Conservation (phyloP, 1,140 invertebrate species). For the Drosophila albomicans region DNA sequence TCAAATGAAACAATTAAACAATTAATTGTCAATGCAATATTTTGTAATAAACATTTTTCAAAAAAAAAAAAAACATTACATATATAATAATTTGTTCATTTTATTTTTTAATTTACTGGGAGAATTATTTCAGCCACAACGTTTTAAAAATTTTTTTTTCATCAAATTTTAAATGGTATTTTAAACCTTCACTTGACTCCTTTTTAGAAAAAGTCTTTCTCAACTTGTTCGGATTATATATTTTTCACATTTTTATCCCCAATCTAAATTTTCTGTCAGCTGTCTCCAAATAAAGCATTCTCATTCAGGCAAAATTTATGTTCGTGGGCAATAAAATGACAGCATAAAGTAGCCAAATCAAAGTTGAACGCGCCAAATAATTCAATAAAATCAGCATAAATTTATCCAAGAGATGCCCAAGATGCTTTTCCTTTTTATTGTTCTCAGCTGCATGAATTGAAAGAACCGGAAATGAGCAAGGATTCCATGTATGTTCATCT, state of each 20-base stretch:
- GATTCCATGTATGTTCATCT: background rate
- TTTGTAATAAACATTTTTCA: constrained; percentile 74
- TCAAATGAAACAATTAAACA: constrained; percentile 55
- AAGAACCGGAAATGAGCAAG: background rate
- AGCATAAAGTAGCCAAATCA: constrained; percentile 1
- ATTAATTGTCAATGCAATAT: constrained; percentile 79
- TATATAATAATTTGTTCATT: background rate
- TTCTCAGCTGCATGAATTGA: constrained; percentile 8
- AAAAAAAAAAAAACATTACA: constrained; percentile 33
- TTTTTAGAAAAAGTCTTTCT: too few species aligned
- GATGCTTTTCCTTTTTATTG: background rate
- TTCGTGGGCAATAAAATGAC: background rate
- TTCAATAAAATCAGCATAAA: constrained; percentile 22
- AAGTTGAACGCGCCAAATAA: background rate
- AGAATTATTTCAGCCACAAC: background rate
- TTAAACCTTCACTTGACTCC: too few species aligned
- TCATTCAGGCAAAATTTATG: constrained; percentile 13
- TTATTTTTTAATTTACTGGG: background rate
- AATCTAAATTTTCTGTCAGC: background rate
- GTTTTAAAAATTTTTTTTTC: too few species aligned
- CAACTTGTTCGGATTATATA: background rate
- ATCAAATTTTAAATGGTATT: too few species aligned
- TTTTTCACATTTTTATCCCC: background rate
- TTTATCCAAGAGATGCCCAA: constrained; percentile 2
- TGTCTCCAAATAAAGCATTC: background rate